These are phyloP conservation scores for Bubo scandiacus DNA, from an alignment of 2,113 vertebrate species.

Conservation along the genomic window DNA sequence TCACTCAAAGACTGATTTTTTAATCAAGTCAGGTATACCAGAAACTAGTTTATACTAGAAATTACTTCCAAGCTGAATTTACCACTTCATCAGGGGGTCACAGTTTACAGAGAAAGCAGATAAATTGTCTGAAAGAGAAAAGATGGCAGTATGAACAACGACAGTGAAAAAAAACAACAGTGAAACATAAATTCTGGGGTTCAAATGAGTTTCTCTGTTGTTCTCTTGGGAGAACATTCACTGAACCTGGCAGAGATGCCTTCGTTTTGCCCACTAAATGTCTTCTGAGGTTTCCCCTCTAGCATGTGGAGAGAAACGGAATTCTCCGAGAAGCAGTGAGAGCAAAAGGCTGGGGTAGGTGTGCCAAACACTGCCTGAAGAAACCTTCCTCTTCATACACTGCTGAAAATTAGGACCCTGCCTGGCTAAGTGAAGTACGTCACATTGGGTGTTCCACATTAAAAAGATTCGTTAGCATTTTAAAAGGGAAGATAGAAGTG, in stretches of 20 bases:
- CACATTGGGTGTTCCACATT: neutral
- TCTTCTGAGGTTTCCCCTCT: neutral
- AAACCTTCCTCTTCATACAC: neutral
- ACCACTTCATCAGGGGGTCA: neutral
- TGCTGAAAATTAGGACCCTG: neutral
- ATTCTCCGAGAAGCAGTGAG: neutral
- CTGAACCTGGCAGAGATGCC: neutral
- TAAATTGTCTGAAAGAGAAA: neutral
- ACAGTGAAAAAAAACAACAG: neutral
- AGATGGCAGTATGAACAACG: neutral
- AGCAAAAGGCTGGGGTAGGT: neutral
- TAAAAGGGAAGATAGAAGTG: neutral
- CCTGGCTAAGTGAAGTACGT: neutral
- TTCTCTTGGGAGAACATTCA: neutral
- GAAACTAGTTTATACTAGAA: neutral
- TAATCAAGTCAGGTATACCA: neutral
- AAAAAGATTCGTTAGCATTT: neutral
- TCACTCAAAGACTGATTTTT: neutral
- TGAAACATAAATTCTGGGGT: neutral
- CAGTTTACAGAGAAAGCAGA: neutral
- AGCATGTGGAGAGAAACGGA: fast-evolving
- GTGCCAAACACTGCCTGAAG: neutral
- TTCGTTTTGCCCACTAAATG: neutral
- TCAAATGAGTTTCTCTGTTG: neutral
- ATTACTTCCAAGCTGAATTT: neutral